Base-by-base conservation (phyloP, 2,113 vertebrate species). In the Phainopepla nitens region DNA sequence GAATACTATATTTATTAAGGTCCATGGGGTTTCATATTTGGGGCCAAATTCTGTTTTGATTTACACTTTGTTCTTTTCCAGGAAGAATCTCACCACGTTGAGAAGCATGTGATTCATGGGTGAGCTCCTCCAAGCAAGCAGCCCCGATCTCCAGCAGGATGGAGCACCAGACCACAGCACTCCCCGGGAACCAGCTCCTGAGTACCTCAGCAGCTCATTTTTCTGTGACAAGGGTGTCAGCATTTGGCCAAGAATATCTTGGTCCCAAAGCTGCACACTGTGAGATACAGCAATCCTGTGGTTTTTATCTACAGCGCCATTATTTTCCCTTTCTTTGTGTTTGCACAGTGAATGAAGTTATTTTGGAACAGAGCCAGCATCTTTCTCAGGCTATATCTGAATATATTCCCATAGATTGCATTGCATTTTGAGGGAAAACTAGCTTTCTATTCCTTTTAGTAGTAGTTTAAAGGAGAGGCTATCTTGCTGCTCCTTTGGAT, bases 261-360 rank as follows among this genome's bases (percentile, higher is more conserved):
- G 0, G 1, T 90, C 83, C 65, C 57, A 75, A 87, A 93, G 28
- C 78, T 87, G 35, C 3, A 1, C 10, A 7, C n/a, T 90, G 82
- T 87, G 76, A 94, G 65, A 90, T 87, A 83, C 15, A 94, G 56
- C 56, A 89, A 47, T 81, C 72, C 75, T 1, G 0, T 70, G 82
- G 18, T 9, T 95, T 96, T 96, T 96, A 81, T 97, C 94, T 96
- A 73, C 36, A 89, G 65, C 10, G 4, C 33, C 68, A 62, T 94
- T 96, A 91, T 95, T 95, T 91, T 88, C 75, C 18, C 62, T 85
- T 92, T 73, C 29, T 86, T 89, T 81, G 82, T 89, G 84, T 91
- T 96, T 96, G 68, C 58, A 84, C 47, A 93, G 66, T 51, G 60
- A 92, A 94, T 93, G 91, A 88, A 95, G 90, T 71, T 94, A 87